Evolutionary conservation across 2,888 invertebrate genomes (phyloP), one percentile per base, ranked within the genome.

Genomic region (Cheilosia variabilis): DNA sequence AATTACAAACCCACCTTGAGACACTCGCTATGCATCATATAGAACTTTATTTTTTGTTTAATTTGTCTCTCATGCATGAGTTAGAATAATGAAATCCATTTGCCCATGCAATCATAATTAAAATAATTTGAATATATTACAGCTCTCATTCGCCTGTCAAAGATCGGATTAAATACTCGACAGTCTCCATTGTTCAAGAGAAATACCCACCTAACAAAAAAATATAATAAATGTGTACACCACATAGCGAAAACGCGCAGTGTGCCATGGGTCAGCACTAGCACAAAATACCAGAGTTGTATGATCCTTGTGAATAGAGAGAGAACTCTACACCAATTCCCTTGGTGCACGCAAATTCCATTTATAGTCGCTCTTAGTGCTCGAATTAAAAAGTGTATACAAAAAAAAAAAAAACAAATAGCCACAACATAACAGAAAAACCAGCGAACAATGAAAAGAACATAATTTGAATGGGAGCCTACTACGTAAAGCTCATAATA

Each of bases 31-130:
- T n/a, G 47, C 7, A 17, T 19, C 10, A 15, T 22, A 24, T 4
- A 52, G n/a, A 52, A 13, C 13, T 55, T 43, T 53, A 34, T 34
- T 2, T 19, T 4, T 43, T 63, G 4, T 27, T 62, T 17, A 24
- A 15, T n/a, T 50, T 19, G 19, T 50, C 37, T 6, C 31, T 19
- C 17, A 37, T 24, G 53, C 24, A 27, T 37, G 66, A 9, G 10
- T 22, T 52, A 37, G 22, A 41, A 41, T 27, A 60, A 60, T 47
- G 22, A 65, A 73, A 63, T 37, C 47, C 47, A 52, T 53, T 37
- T 13, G 13, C n/a, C 22, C 82, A 72, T 72, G 77, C 78, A 78
- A 82, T 55, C 71, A 45, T 60, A 62, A 82, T 82, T 82, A 82
- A 82, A 77, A 78, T 72, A 66, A 78, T 78, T 71, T 72, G 65